A percentile compares a stretch with the other conserved stretches of the same genome.
Evolutionary conservation across 2,113 vertebrate genomes (phyloP).

Genomic region (Chaetodon trifascialis): DNA sequence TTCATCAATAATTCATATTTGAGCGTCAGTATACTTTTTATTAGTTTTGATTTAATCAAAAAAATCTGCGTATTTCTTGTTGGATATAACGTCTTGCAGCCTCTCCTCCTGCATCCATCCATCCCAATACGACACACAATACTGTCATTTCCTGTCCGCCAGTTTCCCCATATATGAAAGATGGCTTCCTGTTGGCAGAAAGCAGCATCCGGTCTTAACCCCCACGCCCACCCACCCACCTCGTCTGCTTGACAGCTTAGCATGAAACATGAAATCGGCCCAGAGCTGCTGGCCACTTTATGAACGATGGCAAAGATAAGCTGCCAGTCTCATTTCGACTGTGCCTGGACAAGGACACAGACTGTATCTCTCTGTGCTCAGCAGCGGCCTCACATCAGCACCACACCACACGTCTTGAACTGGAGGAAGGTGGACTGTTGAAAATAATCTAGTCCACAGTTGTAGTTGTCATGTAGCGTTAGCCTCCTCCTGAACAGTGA

Average conservation of each 20-base stretch:
- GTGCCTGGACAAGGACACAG: slow-evolving; percentile 49
- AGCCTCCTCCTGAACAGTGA: slow-evolving; percentile 48
- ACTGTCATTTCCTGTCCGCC: slow-evolving; percentile 51
- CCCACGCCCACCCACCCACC: background rate
- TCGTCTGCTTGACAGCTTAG: slow-evolving; percentile 38
- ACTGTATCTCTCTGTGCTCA: slow-evolving; percentile 52
- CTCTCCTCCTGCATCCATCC: slow-evolving; percentile 29
- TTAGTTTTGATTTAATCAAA: background rate
- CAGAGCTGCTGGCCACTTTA: slow-evolving; percentile 58
- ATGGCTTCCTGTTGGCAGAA: slow-evolving; percentile 54
- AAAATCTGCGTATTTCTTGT: background rate
- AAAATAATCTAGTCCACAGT: slow-evolving; percentile 59
- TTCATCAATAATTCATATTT: background rate
- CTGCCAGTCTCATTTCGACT: slow-evolving; percentile 39
- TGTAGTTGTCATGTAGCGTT: slow-evolving; percentile 65
- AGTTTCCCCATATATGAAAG: slow-evolving; percentile 31
- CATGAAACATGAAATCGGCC: slow-evolving; percentile 23
- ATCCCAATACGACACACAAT: slow-evolving; percentile 34
- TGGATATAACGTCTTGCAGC: background rate
- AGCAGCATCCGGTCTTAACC: slow-evolving; percentile 38
- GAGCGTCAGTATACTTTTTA: background rate
- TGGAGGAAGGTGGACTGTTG: slow-evolving; percentile 42
- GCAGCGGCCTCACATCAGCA: slow-evolving; percentile 48
- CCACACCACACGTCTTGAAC: slow-evolving; percentile 40
- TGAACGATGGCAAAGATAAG: slow-evolving; percentile 69